A percentile compares a stretch with the other conserved stretches of the same genome.
Conservation (phyloP, 2,888 invertebrate species). For the Subacronicta megacephala region DNA sequence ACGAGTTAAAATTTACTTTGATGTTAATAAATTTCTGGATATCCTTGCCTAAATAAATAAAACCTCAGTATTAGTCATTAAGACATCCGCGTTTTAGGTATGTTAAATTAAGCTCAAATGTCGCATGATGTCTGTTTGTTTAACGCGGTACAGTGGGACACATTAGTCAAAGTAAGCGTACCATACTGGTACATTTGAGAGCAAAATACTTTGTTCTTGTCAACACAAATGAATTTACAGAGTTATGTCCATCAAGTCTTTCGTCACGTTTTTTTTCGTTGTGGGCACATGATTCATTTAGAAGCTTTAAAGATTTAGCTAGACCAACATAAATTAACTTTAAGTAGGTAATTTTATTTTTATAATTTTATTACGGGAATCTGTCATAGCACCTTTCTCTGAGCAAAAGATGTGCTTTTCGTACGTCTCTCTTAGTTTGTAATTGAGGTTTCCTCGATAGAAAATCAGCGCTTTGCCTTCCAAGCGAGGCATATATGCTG, state of each 20-base stretch:
- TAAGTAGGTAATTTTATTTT: no score
- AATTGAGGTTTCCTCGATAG: no score
- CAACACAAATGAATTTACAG: slow-evolving; percentile 37
- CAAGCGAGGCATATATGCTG: no score
- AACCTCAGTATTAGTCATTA: slow-evolving; percentile 56
- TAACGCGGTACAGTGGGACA: slow-evolving; percentile 34
- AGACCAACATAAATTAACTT: not conserved
- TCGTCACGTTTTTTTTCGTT: slow-evolving; percentile 9
- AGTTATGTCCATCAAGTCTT: slow-evolving; percentile 11
- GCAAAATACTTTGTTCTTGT: slow-evolving; percentile 56
- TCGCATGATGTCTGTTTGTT: slow-evolving; percentile 60
- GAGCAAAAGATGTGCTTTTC: no score
- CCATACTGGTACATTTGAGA: slow-evolving; percentile 54
- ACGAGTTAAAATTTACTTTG: slow-evolving; percentile 19
- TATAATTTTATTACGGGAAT: no score
- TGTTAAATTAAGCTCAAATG: slow-evolving; percentile 66
- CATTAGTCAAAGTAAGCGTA: slow-evolving; percentile 69
- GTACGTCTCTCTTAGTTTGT: no score
- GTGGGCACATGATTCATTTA: not conserved
- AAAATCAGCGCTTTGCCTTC: no score
- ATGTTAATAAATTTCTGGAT: slow-evolving; percentile 17
- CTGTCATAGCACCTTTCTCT: no score
- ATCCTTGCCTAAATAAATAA: slow-evolving; percentile 26
- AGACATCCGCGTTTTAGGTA: slow-evolving; percentile 59
- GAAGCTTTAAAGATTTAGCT: not conserved